Evolutionary conservation across 2,888 invertebrate genomes (phyloP).

Genomic region (Cistogaster globosa): DNA sequence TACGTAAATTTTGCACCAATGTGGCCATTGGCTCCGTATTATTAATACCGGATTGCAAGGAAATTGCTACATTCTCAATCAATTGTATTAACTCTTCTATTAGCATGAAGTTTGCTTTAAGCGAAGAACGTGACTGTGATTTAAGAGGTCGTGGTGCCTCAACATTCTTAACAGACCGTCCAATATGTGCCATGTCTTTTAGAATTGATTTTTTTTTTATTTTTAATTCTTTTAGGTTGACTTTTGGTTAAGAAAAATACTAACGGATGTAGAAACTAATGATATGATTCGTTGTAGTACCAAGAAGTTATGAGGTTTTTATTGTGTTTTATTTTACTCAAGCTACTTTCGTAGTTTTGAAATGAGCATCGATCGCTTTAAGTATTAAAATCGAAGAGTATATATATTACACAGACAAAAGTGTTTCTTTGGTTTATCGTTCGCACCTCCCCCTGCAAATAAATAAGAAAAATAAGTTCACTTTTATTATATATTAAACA

Average conservation of each 20-base stretch:
- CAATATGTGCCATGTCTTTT: conserved; percentile 84
- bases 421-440: conserved; percentile 75
- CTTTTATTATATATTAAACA: conserved; percentile 23
- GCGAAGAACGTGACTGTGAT: conserved; percentile 84
- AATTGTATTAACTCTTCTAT: conserved; percentile 92
- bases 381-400: conserved; percentile 79
- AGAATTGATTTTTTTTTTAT: conserved; percentile 13
- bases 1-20: conserved; percentile 91
- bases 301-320: conserved; percentile 27
- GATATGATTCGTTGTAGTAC: conserved; percentile 60
- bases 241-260: conserved; percentile 21
- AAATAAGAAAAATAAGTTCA: conserved; percentile 46
- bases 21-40: conserved; percentile 90
- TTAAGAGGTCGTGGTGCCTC: conserved; percentile 90
- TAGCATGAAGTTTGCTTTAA: conserved; percentile 83
- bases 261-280: conserved; percentile 10
- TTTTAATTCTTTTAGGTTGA: background rate
- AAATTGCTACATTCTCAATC: conserved; percentile 91
- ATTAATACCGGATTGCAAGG: conserved; percentile 88
- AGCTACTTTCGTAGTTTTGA: conserved; percentile 58
- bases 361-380: conserved; percentile 75
- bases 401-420: conserved; percentile 70
- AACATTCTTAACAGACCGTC: conserved; percentile 88
- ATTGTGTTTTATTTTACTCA: conserved; percentile 69
- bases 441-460: conserved; percentile 83